phyloP scores from a whole-genome alignment of 2,797 vertebrate species.

The Siniperca undulata region DNA sequence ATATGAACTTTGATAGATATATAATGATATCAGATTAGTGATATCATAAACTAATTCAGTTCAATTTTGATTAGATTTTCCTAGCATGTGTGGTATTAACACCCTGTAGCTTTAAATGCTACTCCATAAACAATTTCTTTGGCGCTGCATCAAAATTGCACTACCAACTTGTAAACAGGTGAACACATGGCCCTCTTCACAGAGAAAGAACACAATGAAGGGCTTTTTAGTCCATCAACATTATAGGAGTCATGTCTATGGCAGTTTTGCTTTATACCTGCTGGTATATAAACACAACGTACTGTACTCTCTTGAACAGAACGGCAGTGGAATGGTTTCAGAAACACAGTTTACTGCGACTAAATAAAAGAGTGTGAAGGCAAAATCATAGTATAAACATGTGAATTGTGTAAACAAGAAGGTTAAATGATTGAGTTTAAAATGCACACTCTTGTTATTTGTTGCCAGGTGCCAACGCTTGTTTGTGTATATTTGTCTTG shows the following conservation, averaged over 20 bases:
- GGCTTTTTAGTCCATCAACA: conserved; percentile 47
- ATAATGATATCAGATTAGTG: neutral
- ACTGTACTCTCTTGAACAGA: neutral
- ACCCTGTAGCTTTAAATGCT: conserved; percentile 23
- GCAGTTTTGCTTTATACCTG: conserved; percentile 23
- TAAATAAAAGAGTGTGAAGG: neutral
- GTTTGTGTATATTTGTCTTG: neutral
- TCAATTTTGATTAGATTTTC: neutral
- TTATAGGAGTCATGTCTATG: conserved; percentile 5
- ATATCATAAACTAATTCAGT: neutral
- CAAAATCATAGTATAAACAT: neutral
- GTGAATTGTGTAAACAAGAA: neutral
- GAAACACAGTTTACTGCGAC: neutral
- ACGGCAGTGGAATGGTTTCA: neutral
- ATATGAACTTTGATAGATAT: neutral
- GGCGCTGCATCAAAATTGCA: conserved; percentile 63
- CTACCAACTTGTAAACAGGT: conserved; percentile 56
- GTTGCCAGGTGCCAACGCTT: neutral
- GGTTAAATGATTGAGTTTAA: too few species aligned
- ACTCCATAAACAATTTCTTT: conserved; percentile 51
- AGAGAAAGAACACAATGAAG: conserved; percentile 34
- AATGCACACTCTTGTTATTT: too few species aligned
- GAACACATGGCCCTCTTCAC: conserved; percentile 56
- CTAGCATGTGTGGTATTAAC: conserved; percentile 1
- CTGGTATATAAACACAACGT: conserved; percentile 34